Evolutionary conservation across 2,888 invertebrate genomes (phyloP), one percentile per base, ranked within the genome.

Genomic region (Cantharis rustica): DNA sequence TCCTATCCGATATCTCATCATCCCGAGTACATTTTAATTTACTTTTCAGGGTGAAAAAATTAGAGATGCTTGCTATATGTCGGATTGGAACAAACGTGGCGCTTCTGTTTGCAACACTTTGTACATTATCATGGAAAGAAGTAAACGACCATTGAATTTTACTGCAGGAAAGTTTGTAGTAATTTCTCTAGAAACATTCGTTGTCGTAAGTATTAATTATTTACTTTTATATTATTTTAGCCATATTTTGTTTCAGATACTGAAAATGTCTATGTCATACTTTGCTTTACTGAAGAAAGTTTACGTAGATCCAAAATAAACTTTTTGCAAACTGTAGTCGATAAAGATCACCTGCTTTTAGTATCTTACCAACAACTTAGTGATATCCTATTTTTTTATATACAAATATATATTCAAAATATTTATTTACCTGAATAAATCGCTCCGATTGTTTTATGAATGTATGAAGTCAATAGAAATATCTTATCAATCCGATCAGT

Each of bases 71-170:
- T 71, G 63, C 15, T 71, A 71, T n/a, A 71, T 71, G 71, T 62
- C 31, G 1, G 16, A 31, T 17, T 71, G 71, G 71, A 11, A 11
- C 3, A 10, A 71, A 1, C 23, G 20, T n/a, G 31, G 64, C 16
- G 1, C 63, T n/a, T 16, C 63, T 9, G 71, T 71, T 17, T n/a
- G 64, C 10, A 71, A 71, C 10, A 27, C 71, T 9, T 63, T 71
- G 16, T 27, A 62, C 11, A 71, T 71, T 9, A 71, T 71, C 27
- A 71, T 71, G 71, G 71, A 71, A 27, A 62, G 71, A 71, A 61
- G 27, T 1, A 71, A 71, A 31, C 71, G 71, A 7, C 71, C 71
- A 10, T 16, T 71, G 3, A 2, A 11, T n/a, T 63, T 71, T 16
- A 63, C 71, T 17, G 71, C 71, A 47, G 63, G 63, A 66, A 62